Evolutionary conservation across 2,113 vertebrate genomes (phyloP).

Genomic region (Sylvilagus bachmani): DNA sequence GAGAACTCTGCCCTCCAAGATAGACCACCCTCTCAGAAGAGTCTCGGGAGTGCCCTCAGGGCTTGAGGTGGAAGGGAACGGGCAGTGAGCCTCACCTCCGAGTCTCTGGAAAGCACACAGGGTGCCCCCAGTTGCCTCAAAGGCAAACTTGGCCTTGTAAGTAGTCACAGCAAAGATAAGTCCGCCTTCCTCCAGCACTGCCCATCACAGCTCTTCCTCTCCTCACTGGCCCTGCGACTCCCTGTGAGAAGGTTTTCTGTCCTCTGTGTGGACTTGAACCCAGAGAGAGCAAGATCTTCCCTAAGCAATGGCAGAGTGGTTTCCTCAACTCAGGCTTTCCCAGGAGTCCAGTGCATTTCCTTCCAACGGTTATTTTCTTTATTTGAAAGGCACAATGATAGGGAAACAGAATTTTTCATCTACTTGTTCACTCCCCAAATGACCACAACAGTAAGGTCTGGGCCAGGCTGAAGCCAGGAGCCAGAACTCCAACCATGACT

Average conservation of each 20-base stretch:
- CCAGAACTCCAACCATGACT: too few species aligned
- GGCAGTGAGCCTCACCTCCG: neutral
- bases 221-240: neutral
- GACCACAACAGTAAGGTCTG: too few species aligned
- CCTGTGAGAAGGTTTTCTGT: neutral
- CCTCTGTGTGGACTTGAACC: neutral
- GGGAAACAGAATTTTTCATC: too few species aligned
- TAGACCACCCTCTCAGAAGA: neutral
- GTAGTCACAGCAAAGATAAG: neutral
- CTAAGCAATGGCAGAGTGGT: neutral
- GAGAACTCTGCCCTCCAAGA: neutral
- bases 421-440: too few species aligned
- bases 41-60: neutral
- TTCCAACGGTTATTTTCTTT: too few species aligned
- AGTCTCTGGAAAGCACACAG: neutral
- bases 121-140: neutral
- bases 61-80: neutral
- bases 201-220: neutral
- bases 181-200: too few species aligned
- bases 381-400: too few species aligned
- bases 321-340: neutral
- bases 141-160: neutral
- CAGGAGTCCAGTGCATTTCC: too few species aligned
- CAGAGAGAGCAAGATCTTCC: neutral
- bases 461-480: too few species aligned